Evolutionary conservation across 2,113 vertebrate species (phyloP).

Genomic region (Daphoenositta chrysoptera): DNA sequence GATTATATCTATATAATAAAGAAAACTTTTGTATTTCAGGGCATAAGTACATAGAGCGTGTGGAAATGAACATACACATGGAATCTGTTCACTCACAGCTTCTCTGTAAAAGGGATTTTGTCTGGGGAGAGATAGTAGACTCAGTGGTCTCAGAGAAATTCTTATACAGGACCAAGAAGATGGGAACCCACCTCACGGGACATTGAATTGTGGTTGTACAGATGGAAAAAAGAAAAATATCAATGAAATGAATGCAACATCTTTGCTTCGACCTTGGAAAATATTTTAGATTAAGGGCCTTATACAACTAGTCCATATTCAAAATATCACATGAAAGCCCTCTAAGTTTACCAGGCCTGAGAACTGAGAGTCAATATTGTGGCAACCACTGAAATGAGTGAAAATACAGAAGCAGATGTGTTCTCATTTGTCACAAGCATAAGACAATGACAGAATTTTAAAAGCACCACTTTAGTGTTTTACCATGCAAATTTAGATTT

Average conservation of each 20-base stretch:
- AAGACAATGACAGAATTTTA: background rate
- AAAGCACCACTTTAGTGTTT: background rate
- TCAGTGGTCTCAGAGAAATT: background rate
- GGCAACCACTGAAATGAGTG: background rate
- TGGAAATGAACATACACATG: background rate
- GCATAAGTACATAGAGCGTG: background rate
- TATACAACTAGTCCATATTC: background rate
- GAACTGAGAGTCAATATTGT: background rate
- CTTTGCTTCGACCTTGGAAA: background rate
- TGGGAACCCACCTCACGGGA: background rate
- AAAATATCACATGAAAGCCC: background rate
- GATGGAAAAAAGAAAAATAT: background rate
- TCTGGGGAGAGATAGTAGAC: background rate
- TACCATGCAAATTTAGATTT: background rate
- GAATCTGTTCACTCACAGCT: background rate
- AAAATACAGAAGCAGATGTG: background rate
- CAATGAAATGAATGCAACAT: background rate
- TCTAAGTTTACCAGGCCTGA: background rate
- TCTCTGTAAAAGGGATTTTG: background rate
- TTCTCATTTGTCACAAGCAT: background rate
- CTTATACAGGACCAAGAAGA: background rate
- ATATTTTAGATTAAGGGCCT: background rate
- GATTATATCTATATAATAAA: conserved; percentile 39
- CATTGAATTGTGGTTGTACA: background rate
- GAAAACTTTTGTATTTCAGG: background rate